Conservation (phyloP, 2,888 invertebrate genomes). For the Dicycla oo region DNA sequence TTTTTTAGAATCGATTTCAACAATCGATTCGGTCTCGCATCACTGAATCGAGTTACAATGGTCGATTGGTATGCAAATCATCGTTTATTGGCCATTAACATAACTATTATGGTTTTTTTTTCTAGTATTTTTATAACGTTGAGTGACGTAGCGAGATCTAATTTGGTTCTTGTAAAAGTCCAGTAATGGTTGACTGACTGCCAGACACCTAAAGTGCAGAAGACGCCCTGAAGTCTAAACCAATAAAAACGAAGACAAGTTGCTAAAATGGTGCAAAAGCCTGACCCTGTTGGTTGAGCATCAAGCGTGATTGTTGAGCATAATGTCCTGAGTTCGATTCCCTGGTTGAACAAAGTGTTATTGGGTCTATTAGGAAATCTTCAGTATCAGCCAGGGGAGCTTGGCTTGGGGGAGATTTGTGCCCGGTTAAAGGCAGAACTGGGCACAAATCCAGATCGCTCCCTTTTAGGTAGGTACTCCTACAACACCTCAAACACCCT, state of each 20-base stretch:
- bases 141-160: too few relatives aligned
- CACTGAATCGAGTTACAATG: constrained; percentile 60
- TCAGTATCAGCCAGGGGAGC: too few relatives aligned
- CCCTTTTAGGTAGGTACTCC: too few relatives aligned
- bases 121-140: constrained; percentile 15
- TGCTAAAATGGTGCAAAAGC: background rate
- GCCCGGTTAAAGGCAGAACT: too few relatives aligned
- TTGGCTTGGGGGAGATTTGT: too few relatives aligned
- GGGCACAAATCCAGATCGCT: too few relatives aligned
- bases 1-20: constrained; percentile 67
- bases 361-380: too few relatives aligned
- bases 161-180: background rate
- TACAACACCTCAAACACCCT: too few relatives aligned
- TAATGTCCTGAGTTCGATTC: background rate
- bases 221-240: background rate
- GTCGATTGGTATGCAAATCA: constrained; percentile 76
- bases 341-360: background rate
- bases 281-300: background rate
- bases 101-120: constrained; percentile 53
- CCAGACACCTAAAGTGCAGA: background rate
- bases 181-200: too few relatives aligned
- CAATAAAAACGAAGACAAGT: background rate
- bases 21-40: constrained; percentile 71
- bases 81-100: constrained; percentile 63
- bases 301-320: background rate